phyloP scores from a whole-genome alignment of 2,797 vertebrate genomes.

The Chaunax sp. region DNA sequence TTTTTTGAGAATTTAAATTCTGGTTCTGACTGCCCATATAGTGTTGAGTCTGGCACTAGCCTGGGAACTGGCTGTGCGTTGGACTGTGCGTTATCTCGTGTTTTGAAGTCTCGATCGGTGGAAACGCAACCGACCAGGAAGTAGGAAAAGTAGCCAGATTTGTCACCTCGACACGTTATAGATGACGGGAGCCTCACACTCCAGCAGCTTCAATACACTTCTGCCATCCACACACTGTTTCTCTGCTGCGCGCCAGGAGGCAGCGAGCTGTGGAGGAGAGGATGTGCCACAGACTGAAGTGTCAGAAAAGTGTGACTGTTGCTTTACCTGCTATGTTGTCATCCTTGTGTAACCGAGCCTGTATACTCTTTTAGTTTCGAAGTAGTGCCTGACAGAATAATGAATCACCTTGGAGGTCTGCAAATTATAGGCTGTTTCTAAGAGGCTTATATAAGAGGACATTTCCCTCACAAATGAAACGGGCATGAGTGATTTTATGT shows the following conservation, averaged over 20 bases:
- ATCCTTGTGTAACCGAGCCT: neutral
- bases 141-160: slow-evolving; percentile 48
- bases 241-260: slow-evolving; percentile 62
- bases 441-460: too few species aligned
- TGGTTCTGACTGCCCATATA: neutral
- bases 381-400: too few species aligned
- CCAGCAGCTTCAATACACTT: slow-evolving; percentile 68
- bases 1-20: neutral
- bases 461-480: neutral
- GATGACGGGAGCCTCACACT: slow-evolving; percentile 57
- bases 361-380: neutral
- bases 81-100: slow-evolving; percentile 51
- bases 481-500: neutral
- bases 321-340: slow-evolving; percentile 17
- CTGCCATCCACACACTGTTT: slow-evolving; percentile 28
- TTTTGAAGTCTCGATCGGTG: slow-evolving; percentile 73
- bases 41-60: slow-evolving; percentile 47
- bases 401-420: too few species aligned
- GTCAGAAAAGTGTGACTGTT: slow-evolving; percentile 16
- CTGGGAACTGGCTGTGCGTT: slow-evolving; percentile 37
- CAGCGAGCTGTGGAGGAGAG: slow-evolving; percentile 43
- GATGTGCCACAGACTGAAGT: slow-evolving; percentile 68
- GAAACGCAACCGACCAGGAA: slow-evolving; percentile 62
- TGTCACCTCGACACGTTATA: slow-evolving; percentile 69
- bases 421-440: too few species aligned